These are phyloP conservation scores for Listronotus oregonensis DNA, from an alignment of 1,140 invertebrate genomes.

Conservation along the genomic window DNA sequence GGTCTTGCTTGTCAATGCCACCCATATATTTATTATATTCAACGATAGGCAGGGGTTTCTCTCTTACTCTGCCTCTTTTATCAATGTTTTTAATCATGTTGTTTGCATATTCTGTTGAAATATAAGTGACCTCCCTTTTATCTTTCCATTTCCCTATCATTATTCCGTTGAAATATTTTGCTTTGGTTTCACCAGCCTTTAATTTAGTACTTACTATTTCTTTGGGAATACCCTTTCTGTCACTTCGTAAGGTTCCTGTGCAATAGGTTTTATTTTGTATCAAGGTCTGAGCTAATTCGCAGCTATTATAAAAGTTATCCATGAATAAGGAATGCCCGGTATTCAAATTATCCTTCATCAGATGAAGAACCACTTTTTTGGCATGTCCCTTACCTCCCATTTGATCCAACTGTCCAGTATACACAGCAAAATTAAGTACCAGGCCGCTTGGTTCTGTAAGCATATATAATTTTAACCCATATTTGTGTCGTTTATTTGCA, in stretches of 20 bases:
- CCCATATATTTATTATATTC: slow-evolving; percentile 50
- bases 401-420: slow-evolving; percentile 5
- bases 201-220: no score
- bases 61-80: neutral
- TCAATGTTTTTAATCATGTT: slow-evolving; percentile 39
- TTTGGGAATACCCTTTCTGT: slow-evolving; percentile 41
- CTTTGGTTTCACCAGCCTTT: slow-evolving; percentile 42
- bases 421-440: neutral
- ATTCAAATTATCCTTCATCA: slow-evolving; percentile 42
- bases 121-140: slow-evolving; percentile 49
- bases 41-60: slow-evolving; percentile 44
- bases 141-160: slow-evolving; percentile 52
- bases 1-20: slow-evolving; percentile 45
- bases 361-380: slow-evolving; percentile 1
- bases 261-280: slow-evolving; percentile 47
- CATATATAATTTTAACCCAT: slow-evolving; percentile 4
- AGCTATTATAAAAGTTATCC: slow-evolving; percentile 56
- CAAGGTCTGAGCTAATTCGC: slow-evolving; percentile 49
- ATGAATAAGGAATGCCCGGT: slow-evolving; percentile 51
- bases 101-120: slow-evolving; percentile 44
- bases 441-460: neutral
- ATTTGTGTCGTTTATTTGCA: slow-evolving; percentile 4
- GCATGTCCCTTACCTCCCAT: slow-evolving; percentile 23
- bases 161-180: slow-evolving; percentile 37
- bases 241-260: slow-evolving; percentile 49